phyloP scores from a whole-genome alignment of 2,888 invertebrate species.

The Aelia acuminata region DNA sequence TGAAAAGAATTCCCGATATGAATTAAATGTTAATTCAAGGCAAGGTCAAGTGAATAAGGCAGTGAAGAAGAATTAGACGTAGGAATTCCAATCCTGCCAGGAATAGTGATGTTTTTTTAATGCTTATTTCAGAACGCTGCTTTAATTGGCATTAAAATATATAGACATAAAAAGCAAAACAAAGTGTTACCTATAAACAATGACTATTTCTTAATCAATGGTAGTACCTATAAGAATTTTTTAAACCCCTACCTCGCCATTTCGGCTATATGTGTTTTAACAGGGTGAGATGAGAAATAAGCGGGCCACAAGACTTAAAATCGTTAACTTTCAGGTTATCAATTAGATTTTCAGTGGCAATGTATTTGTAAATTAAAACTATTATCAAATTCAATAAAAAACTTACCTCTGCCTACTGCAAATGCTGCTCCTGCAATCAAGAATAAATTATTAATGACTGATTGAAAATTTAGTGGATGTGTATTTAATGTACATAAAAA shows the following conservation, averaged over 20 bases:
- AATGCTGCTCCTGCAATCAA: background rate
- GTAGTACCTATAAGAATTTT: background rate
- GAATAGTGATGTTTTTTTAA: background rate
- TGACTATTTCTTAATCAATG: background rate
- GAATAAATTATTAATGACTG: background rate
- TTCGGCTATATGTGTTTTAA: too few relatives aligned
- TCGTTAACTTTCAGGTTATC: too few relatives aligned
- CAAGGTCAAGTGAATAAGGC: background rate
- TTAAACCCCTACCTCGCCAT: too few relatives aligned
- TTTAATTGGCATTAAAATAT: background rate
- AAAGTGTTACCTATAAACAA: background rate
- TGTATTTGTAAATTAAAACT: too few relatives aligned
- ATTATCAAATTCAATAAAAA: background rate
- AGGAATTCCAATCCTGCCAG: background rate
- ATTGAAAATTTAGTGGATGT: background rate
- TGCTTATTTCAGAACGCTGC: background rate
- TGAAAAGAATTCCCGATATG: background rate
- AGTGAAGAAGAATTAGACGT: background rate
- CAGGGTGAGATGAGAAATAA: too few relatives aligned
- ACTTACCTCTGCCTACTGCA: background rate
- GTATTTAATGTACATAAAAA: background rate
- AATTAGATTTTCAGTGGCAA: too few relatives aligned
- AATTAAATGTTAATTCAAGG: background rate
- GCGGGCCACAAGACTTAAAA: too few relatives aligned
- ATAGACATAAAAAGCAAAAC: background rate